These are phyloP conservation scores for Cynopterus sphinx DNA, from an alignment of 2,797 vertebrate species.

Conservation along the genomic window DNA sequence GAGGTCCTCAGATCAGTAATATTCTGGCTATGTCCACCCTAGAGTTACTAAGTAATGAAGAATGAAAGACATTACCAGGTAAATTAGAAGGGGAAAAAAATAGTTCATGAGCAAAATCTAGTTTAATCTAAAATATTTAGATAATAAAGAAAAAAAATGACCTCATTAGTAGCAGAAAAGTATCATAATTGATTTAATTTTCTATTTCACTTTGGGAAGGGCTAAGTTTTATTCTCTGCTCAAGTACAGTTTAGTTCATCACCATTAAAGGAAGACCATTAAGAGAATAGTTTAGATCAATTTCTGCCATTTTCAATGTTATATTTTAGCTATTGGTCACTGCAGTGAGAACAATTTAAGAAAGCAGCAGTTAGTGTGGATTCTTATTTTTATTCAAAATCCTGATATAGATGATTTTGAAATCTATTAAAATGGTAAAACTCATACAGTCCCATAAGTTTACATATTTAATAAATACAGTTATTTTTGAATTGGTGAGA, in stretches of 20 bases:
- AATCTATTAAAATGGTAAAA: background rate
- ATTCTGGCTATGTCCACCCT: background rate
- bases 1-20: background rate
- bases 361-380: background rate
- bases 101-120: background rate
- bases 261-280: background rate
- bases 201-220: background rate
- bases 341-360: background rate
- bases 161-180: background rate
- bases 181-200: background rate
- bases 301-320: background rate
- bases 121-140: background rate
- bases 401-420: background rate
- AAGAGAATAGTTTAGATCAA: background rate
- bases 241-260: background rate
- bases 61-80: background rate
- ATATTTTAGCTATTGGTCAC: background rate
- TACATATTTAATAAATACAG: background rate
- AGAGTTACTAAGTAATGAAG: background rate
- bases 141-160: slow-evolving; percentile 25
- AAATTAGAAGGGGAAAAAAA: background rate
- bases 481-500: background rate
- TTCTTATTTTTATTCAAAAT: slow-evolving; percentile 16
- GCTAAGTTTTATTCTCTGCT: background rate
- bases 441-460: background rate